These are phyloP conservation scores for Numenius phaeopus DNA, from an alignment of 2,797 vertebrate species.

Conservation along the genomic window DNA sequence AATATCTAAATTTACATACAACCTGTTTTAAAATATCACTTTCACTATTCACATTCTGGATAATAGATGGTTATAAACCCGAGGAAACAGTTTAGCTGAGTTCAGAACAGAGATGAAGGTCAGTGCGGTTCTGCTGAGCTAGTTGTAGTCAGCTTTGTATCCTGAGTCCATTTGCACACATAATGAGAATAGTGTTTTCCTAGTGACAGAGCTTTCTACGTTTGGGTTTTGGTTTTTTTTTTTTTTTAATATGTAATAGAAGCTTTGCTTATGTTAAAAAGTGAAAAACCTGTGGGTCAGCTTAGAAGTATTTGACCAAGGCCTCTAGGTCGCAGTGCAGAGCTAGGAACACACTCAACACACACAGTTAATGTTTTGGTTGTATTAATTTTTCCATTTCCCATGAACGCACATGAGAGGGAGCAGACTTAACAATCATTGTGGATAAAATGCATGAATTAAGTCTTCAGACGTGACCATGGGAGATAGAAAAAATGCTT, in stretches of 20 bases:
- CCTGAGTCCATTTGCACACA: neutral
- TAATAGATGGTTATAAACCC: neutral
- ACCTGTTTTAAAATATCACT: neutral
- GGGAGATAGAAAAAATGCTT: neutral
- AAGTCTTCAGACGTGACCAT: neutral
- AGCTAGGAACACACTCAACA: neutral
- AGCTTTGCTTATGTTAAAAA: neutral
- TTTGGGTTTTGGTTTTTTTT: no score
- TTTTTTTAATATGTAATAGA: neutral
- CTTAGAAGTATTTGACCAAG: neutral
- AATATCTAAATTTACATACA: neutral
- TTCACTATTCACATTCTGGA: neutral
- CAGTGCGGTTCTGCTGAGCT: neutral
- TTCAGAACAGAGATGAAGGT: neutral
- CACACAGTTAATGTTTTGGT: neutral
- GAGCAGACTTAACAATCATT: neutral
- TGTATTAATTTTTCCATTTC: neutral
- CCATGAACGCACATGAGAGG: rapidly evolving
- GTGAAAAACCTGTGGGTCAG: neutral
- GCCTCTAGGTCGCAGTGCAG: neutral
- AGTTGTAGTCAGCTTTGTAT: neutral
- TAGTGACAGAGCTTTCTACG: neutral
- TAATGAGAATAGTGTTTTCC: neutral
- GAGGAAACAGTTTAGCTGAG: neutral
- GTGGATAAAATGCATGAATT: neutral